Percentiles rank a stretch among this genome's conserved stretches.
These are phyloP conservation scores for Uria aalge DNA, from an alignment of 2,113 vertebrate species.

Conservation along the genomic window DNA sequence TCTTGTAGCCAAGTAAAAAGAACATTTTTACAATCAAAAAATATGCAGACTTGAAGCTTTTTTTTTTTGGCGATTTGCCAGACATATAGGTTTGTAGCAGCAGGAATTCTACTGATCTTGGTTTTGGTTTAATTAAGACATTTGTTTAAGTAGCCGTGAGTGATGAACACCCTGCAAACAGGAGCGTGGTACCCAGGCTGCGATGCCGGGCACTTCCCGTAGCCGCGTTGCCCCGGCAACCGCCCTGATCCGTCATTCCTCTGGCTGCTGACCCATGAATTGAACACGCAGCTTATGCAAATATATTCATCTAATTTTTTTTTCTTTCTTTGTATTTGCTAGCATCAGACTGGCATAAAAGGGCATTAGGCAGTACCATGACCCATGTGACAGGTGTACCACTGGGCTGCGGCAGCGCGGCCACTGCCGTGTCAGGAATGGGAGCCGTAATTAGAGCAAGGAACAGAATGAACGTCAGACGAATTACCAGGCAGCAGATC, in stretches of 20 bases:
- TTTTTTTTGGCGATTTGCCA: not conserved
- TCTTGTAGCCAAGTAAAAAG: not conserved
- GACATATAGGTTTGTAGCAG: not conserved
- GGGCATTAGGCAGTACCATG: constrained; percentile 72
- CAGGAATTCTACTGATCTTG: not conserved
- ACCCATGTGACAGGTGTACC: constrained; percentile 77
- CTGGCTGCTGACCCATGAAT: constrained; percentile 71
- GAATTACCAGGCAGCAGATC: constrained; percentile 81
- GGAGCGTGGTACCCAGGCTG: not conserved
- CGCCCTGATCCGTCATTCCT: not conserved
- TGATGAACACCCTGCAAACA: not conserved
- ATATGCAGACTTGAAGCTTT: not conserved
- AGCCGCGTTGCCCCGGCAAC: constrained; percentile 57
- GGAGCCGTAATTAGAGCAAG: constrained; percentile 80
- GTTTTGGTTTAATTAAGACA: not conserved
- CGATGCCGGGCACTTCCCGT: not conserved
- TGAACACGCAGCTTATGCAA: constrained; percentile 46
- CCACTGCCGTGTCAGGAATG: constrained; percentile 60
- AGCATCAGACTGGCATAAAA: constrained; percentile 74
- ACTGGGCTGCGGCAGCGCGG: constrained; percentile 57
- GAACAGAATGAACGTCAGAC: constrained; percentile 80
- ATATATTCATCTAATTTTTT: constrained; percentile 40
- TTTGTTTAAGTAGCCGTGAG: not conserved
- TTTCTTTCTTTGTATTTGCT: constrained; percentile 49
- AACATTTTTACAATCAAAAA: not conserved